A percentile compares a stretch with the other conserved stretches of the same genome.
phyloP scores from a whole-genome alignment of 2,797 vertebrate species.

The Betta splendens region DNA sequence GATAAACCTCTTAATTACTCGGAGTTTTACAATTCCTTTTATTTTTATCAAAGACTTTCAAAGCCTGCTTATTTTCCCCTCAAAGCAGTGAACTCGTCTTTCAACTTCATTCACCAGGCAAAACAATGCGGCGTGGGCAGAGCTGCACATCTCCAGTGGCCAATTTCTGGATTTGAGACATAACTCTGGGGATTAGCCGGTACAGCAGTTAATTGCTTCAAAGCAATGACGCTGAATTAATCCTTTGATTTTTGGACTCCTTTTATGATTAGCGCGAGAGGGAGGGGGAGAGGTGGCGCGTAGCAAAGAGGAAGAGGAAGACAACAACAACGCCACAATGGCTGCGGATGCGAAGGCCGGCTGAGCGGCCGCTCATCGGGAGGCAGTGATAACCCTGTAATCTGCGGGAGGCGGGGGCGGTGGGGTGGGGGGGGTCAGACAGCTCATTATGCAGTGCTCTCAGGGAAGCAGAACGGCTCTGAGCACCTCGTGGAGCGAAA shows the following conservation, averaged over 20 bases:
- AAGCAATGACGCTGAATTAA: slow-evolving; percentile 70
- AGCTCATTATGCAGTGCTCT: slow-evolving; percentile 48
- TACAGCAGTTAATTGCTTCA: slow-evolving; percentile 75
- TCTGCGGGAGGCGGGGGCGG: slow-evolving; percentile 32
- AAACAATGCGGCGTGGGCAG: slow-evolving; percentile 60
- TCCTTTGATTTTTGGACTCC: slow-evolving; percentile 66
- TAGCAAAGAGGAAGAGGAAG: slow-evolving; percentile 28
- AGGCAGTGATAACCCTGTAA: slow-evolving; percentile 60
- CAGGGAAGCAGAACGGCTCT: slow-evolving; percentile 29
- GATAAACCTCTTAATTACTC: slow-evolving; percentile 63
- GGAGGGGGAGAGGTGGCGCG: background rate
- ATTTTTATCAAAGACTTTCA: slow-evolving; percentile 57
- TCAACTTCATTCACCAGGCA: slow-evolving; percentile 54
- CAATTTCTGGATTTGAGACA: slow-evolving; percentile 72
- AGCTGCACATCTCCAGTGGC: slow-evolving; percentile 64
- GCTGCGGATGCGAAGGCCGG: slow-evolving; percentile 19
- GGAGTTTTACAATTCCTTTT: slow-evolving; percentile 43
- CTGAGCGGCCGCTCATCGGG: slow-evolving; percentile 45
- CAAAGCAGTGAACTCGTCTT: slow-evolving; percentile 45
- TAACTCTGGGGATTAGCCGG: slow-evolving; percentile 72
- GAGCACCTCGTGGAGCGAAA: slow-evolving; percentile 39
- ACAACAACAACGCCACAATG: slow-evolving; percentile 42
- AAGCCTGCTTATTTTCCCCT: slow-evolving; percentile 12
- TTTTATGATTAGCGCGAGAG: slow-evolving; percentile 52
- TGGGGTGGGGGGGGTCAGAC: slow-evolving; percentile 33